Percentiles rank a stretch among this genome's conserved stretches.
Conservation (phyloP, 2,113 vertebrate genomes). For the Perognathus longimembris region DNA sequence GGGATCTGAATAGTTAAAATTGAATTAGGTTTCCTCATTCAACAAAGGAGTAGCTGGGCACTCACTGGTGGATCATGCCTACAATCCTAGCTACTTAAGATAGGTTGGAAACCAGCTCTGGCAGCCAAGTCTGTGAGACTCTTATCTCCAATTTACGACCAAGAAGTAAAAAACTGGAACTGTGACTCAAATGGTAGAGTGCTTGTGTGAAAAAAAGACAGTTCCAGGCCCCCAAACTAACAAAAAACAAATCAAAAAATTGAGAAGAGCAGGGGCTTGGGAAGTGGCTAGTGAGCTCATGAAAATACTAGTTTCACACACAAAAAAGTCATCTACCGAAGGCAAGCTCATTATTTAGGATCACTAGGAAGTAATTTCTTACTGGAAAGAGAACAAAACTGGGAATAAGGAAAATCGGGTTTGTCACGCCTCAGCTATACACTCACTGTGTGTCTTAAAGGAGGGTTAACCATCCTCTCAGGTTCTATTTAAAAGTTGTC, state of each 20-base stretch:
- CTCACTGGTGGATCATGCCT: no score
- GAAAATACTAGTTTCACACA: background rate
- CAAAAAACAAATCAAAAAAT: background rate
- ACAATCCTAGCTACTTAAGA: no score
- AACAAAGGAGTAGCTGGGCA: background rate
- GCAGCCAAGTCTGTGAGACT: no score
- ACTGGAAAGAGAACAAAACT: background rate
- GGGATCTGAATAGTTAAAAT: background rate
- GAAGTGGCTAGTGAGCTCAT: background rate
- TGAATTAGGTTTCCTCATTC: background rate
- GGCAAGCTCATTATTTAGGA: background rate
- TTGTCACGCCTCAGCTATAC: background rate
- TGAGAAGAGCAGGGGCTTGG: background rate
- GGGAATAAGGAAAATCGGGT: background rate
- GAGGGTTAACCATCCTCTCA: background rate
- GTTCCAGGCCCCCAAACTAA: no score
- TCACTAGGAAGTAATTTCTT: background rate
- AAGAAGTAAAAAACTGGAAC: no score
- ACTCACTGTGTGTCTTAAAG: background rate
- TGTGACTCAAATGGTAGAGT: no score
- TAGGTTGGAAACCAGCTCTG: no score
- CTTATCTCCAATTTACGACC: no score
- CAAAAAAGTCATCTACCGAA: background rate
- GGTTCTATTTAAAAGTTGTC: background rate
- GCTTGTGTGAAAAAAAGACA: no score